Base-by-base conservation (phyloP, 2,888 invertebrate genomes). In the Heteromurus nitidus region DNA sequence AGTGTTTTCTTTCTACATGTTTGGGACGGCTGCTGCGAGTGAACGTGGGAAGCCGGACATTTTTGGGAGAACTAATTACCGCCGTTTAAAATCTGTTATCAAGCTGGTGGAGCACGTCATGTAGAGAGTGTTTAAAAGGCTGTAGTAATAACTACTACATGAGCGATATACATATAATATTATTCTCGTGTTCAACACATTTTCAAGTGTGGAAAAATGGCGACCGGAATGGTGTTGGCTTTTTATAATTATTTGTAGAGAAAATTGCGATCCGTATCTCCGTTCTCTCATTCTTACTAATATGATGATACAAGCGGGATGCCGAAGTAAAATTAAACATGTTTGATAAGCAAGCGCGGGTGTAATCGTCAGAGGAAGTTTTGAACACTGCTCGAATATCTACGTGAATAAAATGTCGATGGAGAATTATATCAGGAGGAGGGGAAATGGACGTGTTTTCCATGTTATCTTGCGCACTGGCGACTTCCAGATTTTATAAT, bases 41-140 rank as follows among this genome's bases (percentile, higher is more conserved):
- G 47, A 74, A 74, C 65, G 74, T 74, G 74, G 74, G 74, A 64
- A 65, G 64, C 55, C 65, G 74, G 65, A 74, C 74, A 74, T 62
- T 74, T 74, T 74, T 74, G 65, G 74, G 74, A 74, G 74, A 74
- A 65, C 65, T 74, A 74, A 74, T 74, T 74, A 74, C 74, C 42
- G 50, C 65, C 74, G 64, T 74, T 65, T 65, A 64, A 74, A 74
- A 73, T 73, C 44, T 50, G 20, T 50, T 73, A 30, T 64, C 50
- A 13, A 44, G 22, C 44, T 50, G 31, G 73, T 64, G 47, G 73
- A 73, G 62, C 73, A 73, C 73, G 73, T 62, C 73, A 73, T 50
- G 67, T 20, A n/a, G 31, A 47, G 47, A n/a, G 36, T 36, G 5
- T 36, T 13, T 9, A 9, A 9, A 9, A 36, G 36, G 36, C 36